phyloP scores from a whole-genome alignment of 2,888 invertebrate species.

The Sisyra nigra region DNA sequence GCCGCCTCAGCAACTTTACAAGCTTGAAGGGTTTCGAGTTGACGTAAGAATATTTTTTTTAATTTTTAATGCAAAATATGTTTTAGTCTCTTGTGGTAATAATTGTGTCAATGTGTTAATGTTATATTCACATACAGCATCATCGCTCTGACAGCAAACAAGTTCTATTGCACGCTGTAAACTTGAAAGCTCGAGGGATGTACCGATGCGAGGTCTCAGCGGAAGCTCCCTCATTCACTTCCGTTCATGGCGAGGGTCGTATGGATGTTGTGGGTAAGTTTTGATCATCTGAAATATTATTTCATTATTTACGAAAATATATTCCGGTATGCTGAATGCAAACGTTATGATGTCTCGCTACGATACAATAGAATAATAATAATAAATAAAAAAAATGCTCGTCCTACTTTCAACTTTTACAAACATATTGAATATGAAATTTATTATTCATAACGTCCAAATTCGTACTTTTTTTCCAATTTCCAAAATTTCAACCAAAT shows the following conservation, averaged over 20 bases:
- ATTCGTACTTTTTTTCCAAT: no score
- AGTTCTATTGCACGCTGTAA: conserved; percentile 24
- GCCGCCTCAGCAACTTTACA: conserved; percentile 23
- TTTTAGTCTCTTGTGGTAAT: background rate
- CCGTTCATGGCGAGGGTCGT: conserved; percentile 27
- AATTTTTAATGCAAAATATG: background rate
- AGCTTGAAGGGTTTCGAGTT: conserved; percentile 25
- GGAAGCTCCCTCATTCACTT: conserved; percentile 31
- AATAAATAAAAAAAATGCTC: no score
- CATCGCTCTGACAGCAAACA: conserved; percentile 22
- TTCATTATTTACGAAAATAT: conserved; percentile 1
- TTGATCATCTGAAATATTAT: conserved; percentile 1
- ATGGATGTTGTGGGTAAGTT: conserved; percentile 34
- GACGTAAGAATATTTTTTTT: conserved; percentile 23
- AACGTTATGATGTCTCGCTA: no score
- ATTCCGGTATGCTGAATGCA: no score
- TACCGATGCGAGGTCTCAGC: conserved; percentile 34
- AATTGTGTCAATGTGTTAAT: background rate
- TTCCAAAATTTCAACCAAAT: no score
- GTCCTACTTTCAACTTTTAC: no score
- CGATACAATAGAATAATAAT: no score
- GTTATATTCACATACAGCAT: conserved; percentile 18
- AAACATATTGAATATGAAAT: no score
- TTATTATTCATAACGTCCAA: no score
- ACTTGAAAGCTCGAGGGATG: conserved; percentile 26